Conservation (phyloP, 1,140 invertebrate genomes). For the Solen grandis region DNA sequence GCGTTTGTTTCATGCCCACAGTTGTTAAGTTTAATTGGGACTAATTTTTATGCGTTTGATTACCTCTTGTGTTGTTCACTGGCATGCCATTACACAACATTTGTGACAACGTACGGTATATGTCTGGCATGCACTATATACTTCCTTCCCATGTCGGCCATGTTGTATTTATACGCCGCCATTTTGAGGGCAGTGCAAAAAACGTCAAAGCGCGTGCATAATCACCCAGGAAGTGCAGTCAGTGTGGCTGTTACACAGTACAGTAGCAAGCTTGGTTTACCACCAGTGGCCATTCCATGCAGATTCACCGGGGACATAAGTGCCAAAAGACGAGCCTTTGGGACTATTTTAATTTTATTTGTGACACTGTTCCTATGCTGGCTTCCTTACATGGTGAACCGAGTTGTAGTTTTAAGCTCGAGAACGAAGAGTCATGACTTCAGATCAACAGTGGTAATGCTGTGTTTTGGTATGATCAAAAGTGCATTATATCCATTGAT, state of each 20-base stretch:
- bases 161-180: conserved; percentile 41
- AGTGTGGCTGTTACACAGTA: conserved; percentile 52
- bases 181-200: conserved; percentile 42
- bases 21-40: neutral
- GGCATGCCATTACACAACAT: neutral
- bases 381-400: conserved; percentile 23
- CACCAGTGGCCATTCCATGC: conserved; percentile 28
- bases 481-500: conserved; percentile 51
- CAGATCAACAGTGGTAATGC: neutral
- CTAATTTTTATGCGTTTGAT: neutral
- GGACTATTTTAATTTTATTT: conserved; percentile 47
- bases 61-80: neutral
- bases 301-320: conserved; percentile 36
- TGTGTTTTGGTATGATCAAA: conserved; percentile 32
- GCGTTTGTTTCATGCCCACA: conserved; percentile 2
- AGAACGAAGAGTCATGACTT: neutral
- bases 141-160: conserved; percentile 22
- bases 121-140: conserved; percentile 15
- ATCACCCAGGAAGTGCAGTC: conserved; percentile 32
- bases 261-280: conserved; percentile 51
- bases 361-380: conserved; percentile 38
- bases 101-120: neutral
- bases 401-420: neutral
- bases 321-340: conserved; percentile 44
- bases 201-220: conserved; percentile 34